These are phyloP conservation scores for Brotula barbata DNA, from an alignment of 2,797 vertebrate genomes.

Conservation along the genomic window DNA sequence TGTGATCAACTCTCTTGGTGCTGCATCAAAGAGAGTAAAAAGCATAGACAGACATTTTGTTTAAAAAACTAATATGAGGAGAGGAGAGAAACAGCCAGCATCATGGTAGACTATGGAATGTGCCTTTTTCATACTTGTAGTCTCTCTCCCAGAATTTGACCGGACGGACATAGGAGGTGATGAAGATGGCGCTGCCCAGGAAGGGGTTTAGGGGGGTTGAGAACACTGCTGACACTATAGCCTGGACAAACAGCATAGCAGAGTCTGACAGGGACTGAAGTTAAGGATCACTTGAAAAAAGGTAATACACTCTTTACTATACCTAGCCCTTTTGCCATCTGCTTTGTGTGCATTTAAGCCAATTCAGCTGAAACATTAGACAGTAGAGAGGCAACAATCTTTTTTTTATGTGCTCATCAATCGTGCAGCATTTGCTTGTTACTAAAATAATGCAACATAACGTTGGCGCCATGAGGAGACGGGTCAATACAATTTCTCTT, in stretches of 20 bases:
- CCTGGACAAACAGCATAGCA: constrained; percentile 97
- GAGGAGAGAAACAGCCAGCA: too few species aligned
- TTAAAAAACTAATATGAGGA: not conserved
- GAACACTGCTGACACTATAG: constrained; percentile 90
- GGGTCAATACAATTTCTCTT: too few species aligned
- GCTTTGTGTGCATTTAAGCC: not conserved
- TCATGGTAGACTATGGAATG: not conserved
- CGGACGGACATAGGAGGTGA: constrained; percentile 95
- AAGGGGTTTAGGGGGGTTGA: constrained; percentile 97
- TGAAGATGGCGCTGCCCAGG: constrained; percentile 97
- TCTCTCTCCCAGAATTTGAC: constrained; percentile 99
- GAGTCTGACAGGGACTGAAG: constrained; percentile 82
- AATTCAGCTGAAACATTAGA: not conserved
- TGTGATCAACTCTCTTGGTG: constrained; percentile 97
- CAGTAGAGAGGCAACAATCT: not conserved
- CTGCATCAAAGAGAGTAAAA: constrained; percentile 57
- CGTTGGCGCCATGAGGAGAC: too few species aligned
- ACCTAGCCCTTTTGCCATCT: not conserved
- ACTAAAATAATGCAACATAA: too few species aligned
- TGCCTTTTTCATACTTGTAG: constrained; percentile 86
- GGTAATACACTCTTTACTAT: not conserved
- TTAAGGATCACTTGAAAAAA: constrained; percentile 77
- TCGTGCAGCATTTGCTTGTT: not conserved
- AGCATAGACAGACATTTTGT: too few species aligned
- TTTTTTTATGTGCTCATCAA: not conserved